Evolutionary conservation across 1,140 invertebrate genomes (phyloP), one percentile per base, ranked within the genome.

Genomic region (Drosophila equinoxialis): DNA sequence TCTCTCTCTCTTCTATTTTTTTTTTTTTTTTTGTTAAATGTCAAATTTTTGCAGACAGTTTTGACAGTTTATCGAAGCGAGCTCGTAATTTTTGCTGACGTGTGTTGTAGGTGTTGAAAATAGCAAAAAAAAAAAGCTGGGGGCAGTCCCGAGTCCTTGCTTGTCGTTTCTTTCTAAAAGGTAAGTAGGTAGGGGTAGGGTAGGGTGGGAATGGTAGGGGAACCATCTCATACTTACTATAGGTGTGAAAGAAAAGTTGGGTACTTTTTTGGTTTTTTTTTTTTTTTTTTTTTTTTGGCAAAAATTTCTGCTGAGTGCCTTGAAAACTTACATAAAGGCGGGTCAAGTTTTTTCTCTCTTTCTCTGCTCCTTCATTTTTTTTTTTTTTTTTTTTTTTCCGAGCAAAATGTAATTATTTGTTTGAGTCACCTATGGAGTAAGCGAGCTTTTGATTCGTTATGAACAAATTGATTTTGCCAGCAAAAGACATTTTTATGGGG

Each of bases 31-130:
- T 83, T 84, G 35, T 81, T 65, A 81, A 90, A 89, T 89, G 84
- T 89, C 84, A 89, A 89, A 89, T 89, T 87, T 87, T 89, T 90
- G 83, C 85, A 90, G 84, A 89, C 84, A 90, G 74, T 89, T 89
- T 89, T 89, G 84, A 89, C 84, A 89, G 84, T 89, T 89, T 89
- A 89, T 89, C 84, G 84, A 89, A 89, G 84, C 74, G 84, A 84
- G 80, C 73, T 65, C 80, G 83, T 87, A 87, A 86, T 89, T 87
- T 87, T 55, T 83, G 83, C 79, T 87, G 83, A 87, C 83, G 83
- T 87, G 84, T 87, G 83, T 87, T 83, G 68, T 73, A 86, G 84
- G 79, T 83, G 84, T 80, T 87, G 73, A 86, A 74, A 83, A 74
- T 74, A 76, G 48, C 51, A 45, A 59, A 54, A 51, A 45, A 59